These are phyloP conservation scores for Phrixothrix hirtus DNA, from an alignment of 2,888 invertebrate species.

Conservation along the genomic window DNA sequence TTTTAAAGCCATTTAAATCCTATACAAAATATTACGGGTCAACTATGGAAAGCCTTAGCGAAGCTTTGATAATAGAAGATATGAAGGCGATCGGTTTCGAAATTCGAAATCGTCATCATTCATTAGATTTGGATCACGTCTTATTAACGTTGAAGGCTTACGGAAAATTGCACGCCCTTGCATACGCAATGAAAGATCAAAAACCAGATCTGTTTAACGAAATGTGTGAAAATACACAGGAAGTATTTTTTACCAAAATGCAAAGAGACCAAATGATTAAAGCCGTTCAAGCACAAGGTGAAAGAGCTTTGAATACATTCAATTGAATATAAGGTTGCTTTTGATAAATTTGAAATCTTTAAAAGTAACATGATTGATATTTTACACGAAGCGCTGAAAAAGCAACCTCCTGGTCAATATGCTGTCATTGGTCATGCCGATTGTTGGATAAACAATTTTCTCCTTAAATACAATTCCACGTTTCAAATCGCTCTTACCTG, in stretches of 20 bases:
- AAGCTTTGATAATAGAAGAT: neutral
- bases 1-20: neutral
- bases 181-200: neutral
- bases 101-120: neutral
- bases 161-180: neutral
- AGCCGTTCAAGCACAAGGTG: too few species aligned
- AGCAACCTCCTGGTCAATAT: neutral
- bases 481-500: too few species aligned
- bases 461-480: slow-evolving; percentile 12
- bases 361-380: slow-evolving; percentile 10
- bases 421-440: slow-evolving; percentile 7
- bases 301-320: too few species aligned
- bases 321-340: slow-evolving; percentile 5
- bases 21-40: neutral
- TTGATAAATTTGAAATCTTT: slow-evolving; percentile 22
- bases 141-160: neutral
- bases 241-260: too few species aligned
- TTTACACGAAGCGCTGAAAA: slow-evolving; percentile 1
- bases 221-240: too few species aligned
- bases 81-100: neutral
- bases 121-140: neutral
- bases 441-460: slow-evolving; percentile 14
- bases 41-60: neutral
- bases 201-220: neutral
- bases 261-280: too few species aligned